Conservation (phyloP, 2,888 invertebrate species). For the Lagria hirta region DNA sequence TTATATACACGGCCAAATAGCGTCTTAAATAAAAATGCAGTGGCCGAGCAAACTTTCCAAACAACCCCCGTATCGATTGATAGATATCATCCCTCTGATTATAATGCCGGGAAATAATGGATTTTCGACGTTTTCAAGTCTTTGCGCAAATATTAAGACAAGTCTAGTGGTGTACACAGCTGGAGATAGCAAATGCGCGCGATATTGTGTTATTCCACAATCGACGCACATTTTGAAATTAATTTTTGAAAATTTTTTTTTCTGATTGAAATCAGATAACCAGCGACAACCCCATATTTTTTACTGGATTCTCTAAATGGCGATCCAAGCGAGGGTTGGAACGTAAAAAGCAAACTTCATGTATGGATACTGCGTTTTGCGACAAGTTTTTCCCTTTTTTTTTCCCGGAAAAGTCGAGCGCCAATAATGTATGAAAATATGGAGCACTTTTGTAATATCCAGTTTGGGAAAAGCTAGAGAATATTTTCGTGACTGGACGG, state of each 20-base stretch:
- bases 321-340: constrained; percentile 1
- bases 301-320: constrained; percentile 6
- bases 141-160: too few relatives aligned
- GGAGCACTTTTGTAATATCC: constrained; percentile 20
- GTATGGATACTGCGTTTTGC: constrained; percentile 15
- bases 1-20: not conserved
- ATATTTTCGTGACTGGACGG: constrained; percentile 7
- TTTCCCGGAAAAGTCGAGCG: constrained; percentile 1
- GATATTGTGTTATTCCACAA: too few relatives aligned
- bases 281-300: constrained; percentile 5
- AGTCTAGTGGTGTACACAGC: too few relatives aligned
- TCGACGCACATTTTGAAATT: too few relatives aligned
- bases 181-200: too few relatives aligned
- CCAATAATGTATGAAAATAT: constrained; percentile 18
- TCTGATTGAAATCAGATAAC: constrained; percentile 8
- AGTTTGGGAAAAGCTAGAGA: constrained; percentile 18
- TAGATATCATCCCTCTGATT: too few relatives aligned
- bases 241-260: too few relatives aligned
- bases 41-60: too few relatives aligned
- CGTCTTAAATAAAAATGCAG: too few relatives aligned
- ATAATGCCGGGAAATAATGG: too few relatives aligned
- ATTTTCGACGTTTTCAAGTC: too few relatives aligned
- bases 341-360: constrained; percentile 16
- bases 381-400: constrained; percentile 22
- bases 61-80: too few relatives aligned